A percentile compares a stretch with the other conserved stretches of the same genome.
These are phyloP conservation scores for Chiridota heheva DNA, from an alignment of 35 echinoderm and acorn worm species.

Conservation along the genomic window DNA sequence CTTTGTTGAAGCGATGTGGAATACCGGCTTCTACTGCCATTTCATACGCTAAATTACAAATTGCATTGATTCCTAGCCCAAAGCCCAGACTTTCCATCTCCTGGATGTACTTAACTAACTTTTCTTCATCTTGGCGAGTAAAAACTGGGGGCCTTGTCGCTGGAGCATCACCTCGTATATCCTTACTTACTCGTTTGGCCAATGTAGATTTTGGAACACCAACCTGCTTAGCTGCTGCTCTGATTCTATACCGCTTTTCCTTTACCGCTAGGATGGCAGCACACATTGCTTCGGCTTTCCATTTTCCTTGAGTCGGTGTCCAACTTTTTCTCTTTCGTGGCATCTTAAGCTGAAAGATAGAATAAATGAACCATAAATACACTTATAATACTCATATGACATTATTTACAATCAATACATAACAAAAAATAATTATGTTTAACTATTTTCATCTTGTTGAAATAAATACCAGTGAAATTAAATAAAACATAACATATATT, in stretches of 20 bases:
- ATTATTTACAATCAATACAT: neutral
- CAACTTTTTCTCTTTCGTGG: slow-evolving; percentile 1
- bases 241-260: neutral
- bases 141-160: slow-evolving; percentile 44
- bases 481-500: too few relatives aligned
- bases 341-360: neutral
- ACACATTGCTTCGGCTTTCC: neutral
- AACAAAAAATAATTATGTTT: neutral
- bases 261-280: slow-evolving; percentile 25
- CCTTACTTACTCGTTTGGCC: neutral
- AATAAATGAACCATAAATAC: neutral
- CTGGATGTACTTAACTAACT: slow-evolving; percentile 30
- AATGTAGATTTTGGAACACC: slow-evolving; percentile 38
- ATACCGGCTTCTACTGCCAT: slow-evolving; percentile 28
- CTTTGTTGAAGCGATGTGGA: slow-evolving; percentile 35
- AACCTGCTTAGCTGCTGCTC: slow-evolving; percentile 26
- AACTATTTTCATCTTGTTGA: too few relatives aligned
- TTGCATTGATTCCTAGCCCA: slow-evolving; percentile 33
- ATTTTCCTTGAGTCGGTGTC: slow-evolving; percentile 3
- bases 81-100: slow-evolving; percentile 33
- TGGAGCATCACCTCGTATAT: slow-evolving; percentile 3
- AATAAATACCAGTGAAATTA: too few relatives aligned
- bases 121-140: slow-evolving; percentile 4
- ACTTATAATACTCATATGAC: neutral
- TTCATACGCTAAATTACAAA: slow-evolving; percentile 32